Evolutionary conservation across 2,888 invertebrate species (phyloP), one percentile per base, ranked within the genome.

Genomic region (Agrotis clavis): DNA sequence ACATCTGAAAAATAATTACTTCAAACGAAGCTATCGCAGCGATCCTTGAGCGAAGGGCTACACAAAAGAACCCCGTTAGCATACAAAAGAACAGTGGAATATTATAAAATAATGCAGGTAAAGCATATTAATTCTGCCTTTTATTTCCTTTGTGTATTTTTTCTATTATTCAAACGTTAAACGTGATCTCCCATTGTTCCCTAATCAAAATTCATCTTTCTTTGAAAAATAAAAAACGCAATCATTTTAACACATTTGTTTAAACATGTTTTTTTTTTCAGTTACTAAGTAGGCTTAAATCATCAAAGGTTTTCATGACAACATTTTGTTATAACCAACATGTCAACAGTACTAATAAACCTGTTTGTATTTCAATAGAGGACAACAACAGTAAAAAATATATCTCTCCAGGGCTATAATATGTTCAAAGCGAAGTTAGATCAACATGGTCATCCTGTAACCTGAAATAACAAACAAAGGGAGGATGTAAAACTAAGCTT

Each of bases 81-180:
- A 47, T 41, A 74, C 57, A 77, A 74, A 70, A 57, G 25, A 77
- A 74, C 70, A 70, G 69, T 57, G 51, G 70, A 74, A 59, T 74
- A 62, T 51, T 57, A 30, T 48, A 47, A 53, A 76, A 74, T 59
- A 76, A 70, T 77, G 57, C 74, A 77, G 77, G 74, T 63, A 76
- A 62, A 57, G 35, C 74, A 53, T 74, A 70, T 76, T 70, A 41
- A 62, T 51, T 19, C 21, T 35, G 56, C 62, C 41, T 63, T 70
- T 76, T 74, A 69, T 74, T 76, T 69, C 19, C 25, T 74, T 74
- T 74, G 61, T 74, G 41, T 70, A 18, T 70, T 69, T 69, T 72
- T 76, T 76, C 18, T 69, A 47, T 76, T 62, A 62, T 69, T 57
- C 56, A 62, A 76, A 62, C 50, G 21, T 67, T n/a, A 21, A 66